Evolutionary conservation across 2,113 vertebrate species (phyloP), one percentile per base, ranked within the genome.

Genomic region (Chionis minor): DNA sequence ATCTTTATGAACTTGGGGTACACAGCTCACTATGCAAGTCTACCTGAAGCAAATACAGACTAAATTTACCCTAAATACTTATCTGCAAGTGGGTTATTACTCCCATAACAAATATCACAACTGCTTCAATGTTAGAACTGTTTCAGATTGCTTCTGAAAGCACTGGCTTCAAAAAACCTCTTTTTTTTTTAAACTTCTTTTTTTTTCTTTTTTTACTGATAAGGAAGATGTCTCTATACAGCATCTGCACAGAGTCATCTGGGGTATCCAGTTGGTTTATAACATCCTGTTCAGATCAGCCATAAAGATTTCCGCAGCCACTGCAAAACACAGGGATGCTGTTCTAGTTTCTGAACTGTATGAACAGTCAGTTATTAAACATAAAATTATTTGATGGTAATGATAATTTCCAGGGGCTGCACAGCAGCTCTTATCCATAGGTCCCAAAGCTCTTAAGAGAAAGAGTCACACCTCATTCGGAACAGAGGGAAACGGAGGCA

Each of bases 161-260:
- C 0, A 0, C 17, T 54, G 72, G 28, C 62, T 79, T 56, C 27
- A 23, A 23, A 67, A 11, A 94, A 74, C 8, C 10, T 89, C 38
- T 14, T 44, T 55, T 58, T 35, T 9, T 10, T 44, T 44, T 15
- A 44, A 56, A 59, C 7, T 20, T 79, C 16, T 14, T 63, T n/a
- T 42, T n/a, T 45, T 54, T 22, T 3, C 35, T 51, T 35, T 59
- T 81, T 23, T 9, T 1, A 17, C 61, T 75, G 87, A 79, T 90
- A 94, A 94, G 81, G 89, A 96, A 91, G 84, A 96, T 72, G 91
- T 94, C 74, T 95, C 84, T 58, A 54, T 69, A 22, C 21, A 85
- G 65, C 66, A 89, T 72, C 87, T 88, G 81, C 54, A 81, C 47
- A 47, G 71, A 95, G 66, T 80, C 69, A 75, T 19, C 9, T 3